Evolutionary conservation across 35 echinoderm and acorn worm species (phyloP), one percentile per base, ranked within the genome.

Genomic region (Diadema setosum): DNA sequence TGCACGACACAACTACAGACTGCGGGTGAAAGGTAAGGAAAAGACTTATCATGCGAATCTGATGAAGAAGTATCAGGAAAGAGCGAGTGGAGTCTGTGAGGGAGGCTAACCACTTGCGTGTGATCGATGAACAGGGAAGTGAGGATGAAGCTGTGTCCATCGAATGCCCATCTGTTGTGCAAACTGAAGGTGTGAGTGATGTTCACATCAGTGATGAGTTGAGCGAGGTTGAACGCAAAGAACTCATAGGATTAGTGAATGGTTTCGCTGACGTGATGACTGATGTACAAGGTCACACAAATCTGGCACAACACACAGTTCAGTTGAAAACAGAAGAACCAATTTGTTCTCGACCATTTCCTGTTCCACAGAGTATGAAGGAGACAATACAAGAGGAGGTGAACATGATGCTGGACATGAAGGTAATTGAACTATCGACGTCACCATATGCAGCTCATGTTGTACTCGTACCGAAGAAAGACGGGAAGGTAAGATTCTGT

Each of bases 331-430:
- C 49, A 17, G 9, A 89, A 8, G 69, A 75, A 81, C 67, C 90
- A 3, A 67, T 92, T 59, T 2, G 73, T 6, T 15, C 36, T 21
- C 88, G 49, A 59, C 90, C 83, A 42, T 92, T 87, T 65, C 90
- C 90, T 58, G 17, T 92, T 40, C 90, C 90, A 32, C 50, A 42
- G 25, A 67, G 78, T 15, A 14, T 92, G 16, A 30, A 64, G 14
- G 84, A 92, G 11, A 87, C 84, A 12, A 42, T 92, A 12, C 23
- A 64, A 18, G 65, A 92, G 3, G 84, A 92, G 39, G 42, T 92
- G 6, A n/a, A 81, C 2, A 44, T 5, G 17, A 92, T 92, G 83
- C 43, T 87, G 40, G 3, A 92, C 0, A 80, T 92, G 83, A 29
- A 65, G 2, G 65, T 91, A 49, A 76, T 91, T 21, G 89, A 91